Conservation (phyloP, 2,113 vertebrate species). For the Paradisaea rubra region DNA sequence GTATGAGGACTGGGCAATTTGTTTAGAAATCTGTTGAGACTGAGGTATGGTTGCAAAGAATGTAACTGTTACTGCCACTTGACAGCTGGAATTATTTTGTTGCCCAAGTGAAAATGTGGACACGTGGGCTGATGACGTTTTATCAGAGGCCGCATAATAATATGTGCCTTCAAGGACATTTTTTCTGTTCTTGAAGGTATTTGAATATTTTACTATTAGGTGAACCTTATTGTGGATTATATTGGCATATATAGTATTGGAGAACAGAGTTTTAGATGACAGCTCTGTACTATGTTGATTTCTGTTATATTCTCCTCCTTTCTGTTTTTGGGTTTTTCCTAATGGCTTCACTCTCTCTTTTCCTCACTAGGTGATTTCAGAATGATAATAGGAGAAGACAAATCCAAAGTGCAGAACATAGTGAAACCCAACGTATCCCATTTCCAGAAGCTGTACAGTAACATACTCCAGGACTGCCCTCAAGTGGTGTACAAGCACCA, state of each 20-base stretch:
- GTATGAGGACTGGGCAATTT: not conserved
- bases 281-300: not conserved
- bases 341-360: not conserved
- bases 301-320: not conserved
- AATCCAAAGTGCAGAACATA: conserved; percentile 87
- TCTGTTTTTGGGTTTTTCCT: not conserved
- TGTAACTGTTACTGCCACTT: not conserved
- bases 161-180: not conserved
- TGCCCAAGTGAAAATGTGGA: not conserved
- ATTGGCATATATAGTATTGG: not conserved
- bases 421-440: conserved; percentile 85
- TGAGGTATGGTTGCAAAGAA: not conserved
- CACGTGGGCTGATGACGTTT: not conserved
- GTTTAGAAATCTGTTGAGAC: not conserved
- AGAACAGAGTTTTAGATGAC: not conserved
- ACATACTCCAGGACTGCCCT: conserved; percentile 85
- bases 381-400: conserved; percentile 94
- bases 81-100: not conserved
- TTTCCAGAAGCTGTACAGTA: conserved; percentile 85
- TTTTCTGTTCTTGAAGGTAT: not conserved
- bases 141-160: not conserved
- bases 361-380: conserved; percentile 86
- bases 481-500: conserved; percentile 90
- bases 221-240: not conserved
- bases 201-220: not conserved